These are phyloP conservation scores for Candoia aspera DNA, from an alignment of 2,113 vertebrate species.

Conservation along the genomic window DNA sequence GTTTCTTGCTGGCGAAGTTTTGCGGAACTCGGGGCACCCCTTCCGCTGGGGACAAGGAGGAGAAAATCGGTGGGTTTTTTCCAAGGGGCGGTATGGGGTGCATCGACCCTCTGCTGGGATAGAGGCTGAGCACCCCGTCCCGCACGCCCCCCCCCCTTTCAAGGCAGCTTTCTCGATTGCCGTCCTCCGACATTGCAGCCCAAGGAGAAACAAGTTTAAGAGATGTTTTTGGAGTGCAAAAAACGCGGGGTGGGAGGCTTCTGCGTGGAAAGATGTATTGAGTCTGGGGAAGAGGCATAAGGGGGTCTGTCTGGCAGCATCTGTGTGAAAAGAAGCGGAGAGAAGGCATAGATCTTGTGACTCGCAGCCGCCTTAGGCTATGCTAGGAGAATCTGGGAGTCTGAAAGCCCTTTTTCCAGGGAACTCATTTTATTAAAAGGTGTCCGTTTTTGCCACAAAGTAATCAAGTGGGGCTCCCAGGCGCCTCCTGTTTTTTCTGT, in stretches of 20 bases:
- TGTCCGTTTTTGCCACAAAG: not conserved
- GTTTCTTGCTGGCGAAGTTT: not conserved
- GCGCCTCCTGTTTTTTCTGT: not conserved
- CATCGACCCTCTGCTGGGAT: not conserved
- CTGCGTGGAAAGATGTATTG: not conserved
- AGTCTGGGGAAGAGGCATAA: not conserved
- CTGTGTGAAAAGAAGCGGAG: not conserved
- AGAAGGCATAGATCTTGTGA: not conserved
- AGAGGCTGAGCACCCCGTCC: not conserved
- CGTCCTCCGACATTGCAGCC: accelerated
- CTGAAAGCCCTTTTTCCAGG: not conserved
- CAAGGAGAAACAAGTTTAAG: not conserved
- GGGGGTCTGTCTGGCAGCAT: not conserved
- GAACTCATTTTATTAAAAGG: not conserved
- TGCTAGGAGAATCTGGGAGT: not conserved
- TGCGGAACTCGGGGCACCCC: not conserved
- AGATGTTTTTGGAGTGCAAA: not conserved
- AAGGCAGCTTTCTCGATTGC: not conserved
- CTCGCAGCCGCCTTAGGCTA: not conserved
- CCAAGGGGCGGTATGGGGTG: not conserved
- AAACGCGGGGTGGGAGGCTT: not conserved
- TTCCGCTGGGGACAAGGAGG: not conserved
- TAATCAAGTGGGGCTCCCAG: not conserved
- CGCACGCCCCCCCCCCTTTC: too few species aligned
- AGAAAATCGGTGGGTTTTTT: not conserved